Base-by-base conservation (phyloP, 64 coral and sea anemone species). In the Pocillopora verrucosa region DNA sequence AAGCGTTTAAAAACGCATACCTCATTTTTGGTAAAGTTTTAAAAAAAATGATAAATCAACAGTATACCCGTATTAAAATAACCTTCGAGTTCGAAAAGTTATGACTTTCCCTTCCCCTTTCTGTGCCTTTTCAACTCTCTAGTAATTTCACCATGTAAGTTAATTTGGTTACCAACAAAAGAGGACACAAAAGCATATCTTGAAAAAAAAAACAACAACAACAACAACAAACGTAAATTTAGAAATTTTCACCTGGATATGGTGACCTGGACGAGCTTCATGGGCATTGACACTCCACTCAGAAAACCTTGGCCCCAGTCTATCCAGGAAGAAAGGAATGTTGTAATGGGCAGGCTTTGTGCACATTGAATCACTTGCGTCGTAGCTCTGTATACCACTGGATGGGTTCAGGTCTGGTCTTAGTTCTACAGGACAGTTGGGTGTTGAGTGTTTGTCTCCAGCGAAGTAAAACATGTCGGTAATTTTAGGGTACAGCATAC, bases 391-490 rank as follows among this genome's bases (percentile, higher is more conserved):
- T n/a, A 85, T 85, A 70, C 87, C 92, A 16, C 92, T 65, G 16
- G 92, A 93, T n/a, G 92, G 92, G 34, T 93, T 93, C 24, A 93
- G 88, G 25, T 93, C 58, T 10, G 92, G 92, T 51, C 9, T 19
- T 19, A 93, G 57, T 5, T 60, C 26, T n/a, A 93, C 75, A 10
- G 92, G 87, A 25, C 92, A 93, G 77, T 93, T 93, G 16, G 92
- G 92, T n/a, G 92, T 93, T 0, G 92, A 89, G 72, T 93, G 92
- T 69, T 89, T 93, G 7, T 58, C 57, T 75, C 92, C 92, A 26
- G 86, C 82, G 60, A 93, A 93, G 36, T 93, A 76, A 76, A 93
- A 93, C 92, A 93, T 93, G 59, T 89, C 59, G 11, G 60, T 74
- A 4, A 88, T 93, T 59, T 93, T 93, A 3, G 92, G 92, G 74